A percentile compares a stretch with the other conserved stretches of the same genome.
These are phyloP conservation scores for Agelaius tricolor DNA, from an alignment of 2,113 vertebrate species.

Conservation along the genomic window DNA sequence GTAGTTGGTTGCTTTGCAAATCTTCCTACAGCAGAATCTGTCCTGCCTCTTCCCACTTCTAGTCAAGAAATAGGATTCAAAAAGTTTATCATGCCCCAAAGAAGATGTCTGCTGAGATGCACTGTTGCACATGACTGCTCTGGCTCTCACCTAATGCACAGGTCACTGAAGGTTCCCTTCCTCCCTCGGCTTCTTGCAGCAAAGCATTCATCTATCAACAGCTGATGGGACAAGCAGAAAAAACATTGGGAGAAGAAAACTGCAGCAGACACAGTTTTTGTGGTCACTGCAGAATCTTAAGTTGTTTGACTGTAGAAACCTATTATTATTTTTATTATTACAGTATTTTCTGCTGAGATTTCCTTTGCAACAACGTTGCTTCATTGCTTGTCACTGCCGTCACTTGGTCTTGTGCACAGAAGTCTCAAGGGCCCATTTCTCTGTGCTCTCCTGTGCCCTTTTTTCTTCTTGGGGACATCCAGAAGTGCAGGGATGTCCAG, in stretches of 20 bases:
- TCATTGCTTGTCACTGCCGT: background rate
- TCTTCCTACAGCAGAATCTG: background rate
- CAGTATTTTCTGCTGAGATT: background rate
- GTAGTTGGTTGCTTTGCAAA: background rate
- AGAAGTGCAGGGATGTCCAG: rapidly evolving
- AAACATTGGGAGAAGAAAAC: background rate
- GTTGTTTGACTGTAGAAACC: background rate
- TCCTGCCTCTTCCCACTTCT: background rate
- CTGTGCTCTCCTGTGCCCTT: background rate
- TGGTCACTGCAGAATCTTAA: background rate
- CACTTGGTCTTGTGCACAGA: rapidly evolving
- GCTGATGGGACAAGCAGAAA: background rate
- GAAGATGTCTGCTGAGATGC: rapidly evolving
- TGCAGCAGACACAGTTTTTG: background rate
- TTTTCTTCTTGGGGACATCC: background rate
- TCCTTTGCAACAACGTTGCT: background rate
- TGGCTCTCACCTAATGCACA: background rate
- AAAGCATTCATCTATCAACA: background rate
- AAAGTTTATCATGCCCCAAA: background rate
- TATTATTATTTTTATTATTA: background rate
- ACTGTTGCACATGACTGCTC: background rate
- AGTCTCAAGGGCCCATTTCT: background rate
- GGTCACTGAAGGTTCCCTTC: background rate
- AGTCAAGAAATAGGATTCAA: background rate
- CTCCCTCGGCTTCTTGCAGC: background rate